A percentile compares a stretch with the other conserved stretches of the same genome.
phyloP scores from a whole-genome alignment of 2,113 vertebrate genomes.

The Gadus chalcogrammus region DNA sequence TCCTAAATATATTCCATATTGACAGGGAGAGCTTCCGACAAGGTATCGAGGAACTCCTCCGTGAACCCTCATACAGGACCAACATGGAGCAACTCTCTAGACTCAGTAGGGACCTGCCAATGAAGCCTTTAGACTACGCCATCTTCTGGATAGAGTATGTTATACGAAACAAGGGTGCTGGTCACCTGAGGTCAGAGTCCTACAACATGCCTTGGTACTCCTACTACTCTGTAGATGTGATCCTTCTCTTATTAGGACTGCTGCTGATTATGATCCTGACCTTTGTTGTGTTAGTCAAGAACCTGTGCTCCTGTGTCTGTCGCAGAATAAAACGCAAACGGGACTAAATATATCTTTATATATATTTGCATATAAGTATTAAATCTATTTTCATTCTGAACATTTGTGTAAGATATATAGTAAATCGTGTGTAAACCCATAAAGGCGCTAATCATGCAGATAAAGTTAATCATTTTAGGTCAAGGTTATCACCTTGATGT shows the following conservation, averaged over 20 bases:
- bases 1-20: slow-evolving; percentile 39
- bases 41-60: slow-evolving; percentile 57
- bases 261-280: slow-evolving; percentile 24
- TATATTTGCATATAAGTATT: no score
- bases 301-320: slow-evolving; percentile 10
- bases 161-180: slow-evolving; percentile 70
- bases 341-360: no score
- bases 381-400: no score
- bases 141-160: slow-evolving; percentile 75
- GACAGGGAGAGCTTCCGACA: slow-evolving; percentile 48
- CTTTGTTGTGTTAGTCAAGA: slow-evolving; percentile 13
- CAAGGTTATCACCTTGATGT: no score
- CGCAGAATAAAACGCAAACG: no score
- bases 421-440: no score
- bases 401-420: no score
- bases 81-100: slow-evolving; percentile 71
- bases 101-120: slow-evolving; percentile 64
- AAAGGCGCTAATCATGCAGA: no score
- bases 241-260: slow-evolving; percentile 34
- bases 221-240: slow-evolving; percentile 65
- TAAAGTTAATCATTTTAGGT: no score
- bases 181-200: slow-evolving; percentile 63
- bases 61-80: slow-evolving; percentile 59
- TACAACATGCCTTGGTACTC: slow-evolving; percentile 67
- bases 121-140: slow-evolving; percentile 61